Percentiles rank a stretch among this genome's conserved stretches.
Conservation (phyloP, 1,140 invertebrate genomes). For the Tigriopus japonicus region DNA sequence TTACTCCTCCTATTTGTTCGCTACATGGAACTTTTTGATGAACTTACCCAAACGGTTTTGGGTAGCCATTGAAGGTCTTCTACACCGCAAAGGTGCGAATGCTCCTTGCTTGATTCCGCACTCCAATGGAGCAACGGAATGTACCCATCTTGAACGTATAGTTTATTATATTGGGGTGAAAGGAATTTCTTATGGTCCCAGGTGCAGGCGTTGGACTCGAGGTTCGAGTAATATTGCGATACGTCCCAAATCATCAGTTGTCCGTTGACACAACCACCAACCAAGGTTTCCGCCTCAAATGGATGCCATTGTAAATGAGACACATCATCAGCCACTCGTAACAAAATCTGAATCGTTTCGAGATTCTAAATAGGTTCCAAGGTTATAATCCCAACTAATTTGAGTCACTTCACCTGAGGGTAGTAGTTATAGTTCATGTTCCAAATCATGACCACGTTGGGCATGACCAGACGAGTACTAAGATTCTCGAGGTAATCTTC, state of each 20-base stretch:
- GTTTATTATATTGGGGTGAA: neutral
- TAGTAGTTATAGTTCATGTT: neutral
- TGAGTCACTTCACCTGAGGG: neutral
- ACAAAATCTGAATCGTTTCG: neutral
- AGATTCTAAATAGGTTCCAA: too few relatives aligned
- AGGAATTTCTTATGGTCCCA: neutral
- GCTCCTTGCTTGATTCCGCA: slow-evolving; percentile 1
- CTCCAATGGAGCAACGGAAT: neutral
- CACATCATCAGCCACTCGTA: slow-evolving; percentile 11
- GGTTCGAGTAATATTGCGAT: neutral
- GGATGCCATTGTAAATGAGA: slow-evolving; percentile 6
- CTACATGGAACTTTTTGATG: neutral
- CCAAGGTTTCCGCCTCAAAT: neutral
- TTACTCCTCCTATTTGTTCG: neutral
- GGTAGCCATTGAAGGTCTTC: slow-evolving; percentile 5
- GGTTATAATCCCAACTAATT: too few relatives aligned
- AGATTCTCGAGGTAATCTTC: slow-evolving; percentile 2
- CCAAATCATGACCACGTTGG: slow-evolving; percentile 8
- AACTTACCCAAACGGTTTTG: neutral
- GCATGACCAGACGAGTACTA: neutral
- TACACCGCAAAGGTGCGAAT: neutral
- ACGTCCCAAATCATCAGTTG: slow-evolving; percentile 12
- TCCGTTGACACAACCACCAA: slow-evolving; percentile 8
- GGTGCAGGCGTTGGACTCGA: neutral
- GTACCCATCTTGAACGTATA: neutral